phyloP scores from a whole-genome alignment of 2,113 vertebrate species.

The Oryzias javanicus region DNA sequence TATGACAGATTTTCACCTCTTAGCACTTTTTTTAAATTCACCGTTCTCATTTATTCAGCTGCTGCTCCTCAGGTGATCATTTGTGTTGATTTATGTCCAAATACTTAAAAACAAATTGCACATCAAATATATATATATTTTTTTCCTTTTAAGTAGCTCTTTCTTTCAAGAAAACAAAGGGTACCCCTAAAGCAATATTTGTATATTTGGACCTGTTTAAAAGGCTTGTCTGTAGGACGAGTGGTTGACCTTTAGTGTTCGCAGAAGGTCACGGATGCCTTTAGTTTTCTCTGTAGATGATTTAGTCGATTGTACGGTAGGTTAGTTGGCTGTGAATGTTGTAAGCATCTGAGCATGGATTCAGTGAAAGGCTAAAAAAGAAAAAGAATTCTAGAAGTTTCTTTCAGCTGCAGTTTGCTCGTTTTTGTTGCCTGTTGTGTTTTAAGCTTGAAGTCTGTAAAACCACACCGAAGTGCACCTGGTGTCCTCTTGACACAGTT shows the following conservation, averaged over 20 bases:
- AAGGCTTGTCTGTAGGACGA: constrained; percentile 18
- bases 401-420: constrained; percentile 9
- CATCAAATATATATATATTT: background rate
- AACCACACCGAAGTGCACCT: constrained; percentile 48
- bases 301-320: constrained; percentile 27
- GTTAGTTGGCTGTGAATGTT: constrained; percentile 30
- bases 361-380: background rate
- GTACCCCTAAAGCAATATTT: background rate
- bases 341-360: constrained; percentile 27
- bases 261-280: background rate
- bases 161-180: constrained; percentile 2
- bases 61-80: background rate
- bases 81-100: no score
- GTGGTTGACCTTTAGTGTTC: background rate
- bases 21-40: background rate
- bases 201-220: constrained; percentile 7
- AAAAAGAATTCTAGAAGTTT: constrained; percentile 25
- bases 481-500: constrained; percentile 25
- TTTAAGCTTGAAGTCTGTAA: constrained; percentile 16
- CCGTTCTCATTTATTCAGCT: background rate
- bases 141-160: background rate
- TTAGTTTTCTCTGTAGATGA: constrained; percentile 8
- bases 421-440: constrained; percentile 22
- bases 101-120: background rate
- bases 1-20: no score